phyloP scores from a whole-genome alignment of 2,797 vertebrate species.

The Eurystomus glaucurus region DNA sequence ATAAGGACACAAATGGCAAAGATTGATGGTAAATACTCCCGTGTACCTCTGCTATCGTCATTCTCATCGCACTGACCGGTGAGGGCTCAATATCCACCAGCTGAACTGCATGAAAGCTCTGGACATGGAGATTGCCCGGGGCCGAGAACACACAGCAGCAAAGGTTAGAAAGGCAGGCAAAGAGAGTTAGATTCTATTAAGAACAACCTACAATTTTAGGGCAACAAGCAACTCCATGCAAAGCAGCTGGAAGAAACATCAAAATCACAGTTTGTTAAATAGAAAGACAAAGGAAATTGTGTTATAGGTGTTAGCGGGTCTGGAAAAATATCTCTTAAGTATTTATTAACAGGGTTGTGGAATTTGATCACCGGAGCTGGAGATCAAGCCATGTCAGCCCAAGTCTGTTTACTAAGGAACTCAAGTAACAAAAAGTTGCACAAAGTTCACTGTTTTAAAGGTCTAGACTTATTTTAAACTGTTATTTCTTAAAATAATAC shows the following conservation, averaged over 20 bases:
- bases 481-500: neutral
- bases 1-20: neutral
- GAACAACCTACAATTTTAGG: neutral
- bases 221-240: neutral
- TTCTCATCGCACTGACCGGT: constrained; percentile 98
- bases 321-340: rapidly evolving
- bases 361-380: neutral
- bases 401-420: neutral
- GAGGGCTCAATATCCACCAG: constrained; percentile 99
- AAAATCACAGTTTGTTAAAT: neutral
- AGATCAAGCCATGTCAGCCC: neutral
- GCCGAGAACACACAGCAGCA: constrained; percentile 72
- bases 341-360: neutral
- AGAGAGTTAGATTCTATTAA: constrained; percentile 29
- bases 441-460: neutral
- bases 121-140: constrained; percentile 70
- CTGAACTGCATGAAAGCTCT: constrained; percentile 95
- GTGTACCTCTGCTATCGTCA: constrained; percentile 98
- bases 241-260: neutral
- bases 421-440: neutral
- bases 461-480: neutral
- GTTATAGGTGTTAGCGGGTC: neutral
- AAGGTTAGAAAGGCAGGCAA: constrained; percentile 80
- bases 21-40: constrained; percentile 22
- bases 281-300: neutral